Base-by-base conservation (phyloP, 2,888 invertebrate species). In the Rapana venosa region DNA sequence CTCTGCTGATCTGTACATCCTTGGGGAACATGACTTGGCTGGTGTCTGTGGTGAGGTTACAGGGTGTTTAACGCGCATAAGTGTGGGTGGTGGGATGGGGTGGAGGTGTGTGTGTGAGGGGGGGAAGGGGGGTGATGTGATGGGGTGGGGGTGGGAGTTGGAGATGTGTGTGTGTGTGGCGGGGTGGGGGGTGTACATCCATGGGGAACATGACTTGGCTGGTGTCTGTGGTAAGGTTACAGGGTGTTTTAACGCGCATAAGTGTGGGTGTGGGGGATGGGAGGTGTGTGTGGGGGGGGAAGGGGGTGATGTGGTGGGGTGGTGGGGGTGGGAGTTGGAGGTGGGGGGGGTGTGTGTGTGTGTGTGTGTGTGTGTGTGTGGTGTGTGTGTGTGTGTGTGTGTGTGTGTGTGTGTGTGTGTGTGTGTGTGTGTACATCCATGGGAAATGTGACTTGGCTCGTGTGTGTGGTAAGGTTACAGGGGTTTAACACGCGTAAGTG, bases 331-430 rank as follows among this genome's bases (percentile, higher is more conserved):
- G n/a, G n/a, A n/a, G 6, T 13, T 85, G 85, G n/a, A 30, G 20
- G 56, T 58, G 56, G 85, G 56, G 58, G 8, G 58, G 56, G 58
- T 85, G 58, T 85, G 85, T 85, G 85, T 85, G 85, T 85, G 58
- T 35, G 85, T 85, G 85, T 61, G 58, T 85, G 36, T 58, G 85
- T 85, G 85, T 85, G 58, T 85, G 61, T 58, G 85, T 58, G 85
- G 85, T 30, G 85, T 85, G 85, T 85, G 85, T 22, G 85, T 58
- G 85, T 30, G 85, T 58, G 58, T 58, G 58, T 61, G 58, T 84
- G 56, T 30, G 58, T 58, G 85, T 30, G 58, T 30, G 85, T 58
- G 85, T 22, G 58, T 85, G 58, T 58, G 58, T 85, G 85, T 58
- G n/a, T 85, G 85, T 17, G 56, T n/a, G 8, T 58, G 0, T 79